phyloP scores from a whole-genome alignment of 2,797 vertebrate genomes.

The Danio jaintianensis region DNA sequence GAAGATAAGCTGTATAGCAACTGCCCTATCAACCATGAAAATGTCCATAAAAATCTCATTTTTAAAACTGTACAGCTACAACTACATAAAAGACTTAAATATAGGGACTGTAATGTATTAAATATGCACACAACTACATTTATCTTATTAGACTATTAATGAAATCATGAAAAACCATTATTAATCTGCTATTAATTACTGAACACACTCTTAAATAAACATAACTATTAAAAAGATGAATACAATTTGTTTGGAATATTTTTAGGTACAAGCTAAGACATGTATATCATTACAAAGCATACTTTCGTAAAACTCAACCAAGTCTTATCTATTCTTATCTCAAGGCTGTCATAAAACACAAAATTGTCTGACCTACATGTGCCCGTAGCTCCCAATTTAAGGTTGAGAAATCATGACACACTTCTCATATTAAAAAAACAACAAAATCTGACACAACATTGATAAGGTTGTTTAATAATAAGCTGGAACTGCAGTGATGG shows the following conservation, averaged over 20 bases:
- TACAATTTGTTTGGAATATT: not conserved
- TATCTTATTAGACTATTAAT: too few species aligned
- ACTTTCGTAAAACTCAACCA: not conserved
- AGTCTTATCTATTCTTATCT: not conserved
- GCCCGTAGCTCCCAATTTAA: not conserved
- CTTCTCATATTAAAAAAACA: conserved; percentile 46
- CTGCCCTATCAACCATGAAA: not conserved
- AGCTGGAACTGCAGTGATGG: conserved; percentile 32
- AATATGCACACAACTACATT: too few species aligned
- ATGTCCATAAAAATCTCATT: too few species aligned
- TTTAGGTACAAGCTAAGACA: not conserved
- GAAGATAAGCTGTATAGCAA: not conserved
- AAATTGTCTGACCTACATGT: not conserved
- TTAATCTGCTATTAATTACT: not conserved
- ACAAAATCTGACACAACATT: conserved; percentile 24
- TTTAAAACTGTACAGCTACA: too few species aligned
- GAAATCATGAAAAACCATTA: too few species aligned
- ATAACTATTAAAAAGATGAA: not conserved
- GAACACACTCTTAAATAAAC: not conserved
- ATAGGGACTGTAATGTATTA: too few species aligned
- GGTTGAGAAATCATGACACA: conserved; percentile 13
- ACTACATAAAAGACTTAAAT: too few species aligned
- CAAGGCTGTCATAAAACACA: not conserved
- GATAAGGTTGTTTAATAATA: conserved; percentile 51
- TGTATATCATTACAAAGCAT: not conserved